Evolutionary conservation across 2,113 vertebrate genomes (phyloP), one percentile per base, ranked within the genome.

Genomic region (Trinectes maculatus): DNA sequence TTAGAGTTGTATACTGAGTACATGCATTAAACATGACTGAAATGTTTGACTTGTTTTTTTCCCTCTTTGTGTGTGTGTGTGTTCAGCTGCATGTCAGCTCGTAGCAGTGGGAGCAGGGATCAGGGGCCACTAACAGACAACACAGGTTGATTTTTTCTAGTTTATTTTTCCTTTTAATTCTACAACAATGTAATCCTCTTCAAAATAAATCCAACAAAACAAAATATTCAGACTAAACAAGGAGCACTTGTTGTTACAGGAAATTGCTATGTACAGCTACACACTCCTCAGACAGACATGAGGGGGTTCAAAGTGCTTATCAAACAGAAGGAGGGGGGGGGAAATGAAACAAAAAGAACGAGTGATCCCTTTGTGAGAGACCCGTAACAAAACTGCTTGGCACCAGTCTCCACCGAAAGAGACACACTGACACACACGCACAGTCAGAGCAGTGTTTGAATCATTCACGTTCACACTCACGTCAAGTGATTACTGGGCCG

Each of bases 141-240:
- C 72, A 67, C 18, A 58, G 36, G n/a, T n/a, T 37, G 47, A 67
- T 67, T 74, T 89, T 33, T 68, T 66, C 82, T 89, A 85, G 78
- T 91, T 89, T 85, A 88, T 84, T 85, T 79, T 64, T 56, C 76
- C 62, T 49, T 90, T 86, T 78, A 86, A 87, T 77, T 89, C 88
- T 92, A 92, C 90, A 91, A 91, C 87, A 90, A 87, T 66, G 64
- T 89, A 89, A 90, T 85, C 77, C 79, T 89, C 83, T 87, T 73
- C 70, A 87, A 90, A 88, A 78, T 81, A 87, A 89, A 85, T 85
- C 65, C 84, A 85, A 87, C 77, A 87, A 85, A 90, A 90, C 74
- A 80, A 89, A 89, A 89, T 87, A 89, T 88, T 84, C 86, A 87
- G 80, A 87, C 77, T 83, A 72, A 89, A 89, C 86, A 85, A 90